Percentiles rank a stretch among this genome's conserved stretches.
Evolutionary conservation across 2,888 invertebrate genomes (phyloP).

Genomic region (Drosophila paramelanica): DNA sequence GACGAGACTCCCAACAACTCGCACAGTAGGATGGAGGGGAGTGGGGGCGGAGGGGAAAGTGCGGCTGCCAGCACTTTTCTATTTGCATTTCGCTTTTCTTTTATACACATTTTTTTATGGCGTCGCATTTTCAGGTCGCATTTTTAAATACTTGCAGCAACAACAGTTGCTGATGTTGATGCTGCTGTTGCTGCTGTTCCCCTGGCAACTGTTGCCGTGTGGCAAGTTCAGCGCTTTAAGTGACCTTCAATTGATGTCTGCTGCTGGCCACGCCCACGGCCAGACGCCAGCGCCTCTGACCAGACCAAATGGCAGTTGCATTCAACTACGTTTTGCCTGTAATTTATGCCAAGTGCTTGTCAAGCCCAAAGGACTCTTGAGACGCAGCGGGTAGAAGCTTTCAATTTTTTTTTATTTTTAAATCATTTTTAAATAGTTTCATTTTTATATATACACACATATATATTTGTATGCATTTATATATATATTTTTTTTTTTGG

Average conservation of each 20-base stretch:
- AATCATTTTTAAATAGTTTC: background rate
- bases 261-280: conserved; percentile 35
- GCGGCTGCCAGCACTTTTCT: conserved; percentile 60
- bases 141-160: conserved; percentile 63
- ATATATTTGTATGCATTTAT: too few relatives aligned
- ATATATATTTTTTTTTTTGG: background rate
- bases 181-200: conserved; percentile 1
- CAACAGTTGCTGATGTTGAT: conserved; percentile 57
- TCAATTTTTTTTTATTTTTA: conserved; percentile 5
- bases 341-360: conserved; percentile 72
- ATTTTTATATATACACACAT: background rate
- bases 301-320: conserved; percentile 43
- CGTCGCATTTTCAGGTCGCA: conserved; percentile 48
- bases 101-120: conserved; percentile 48
- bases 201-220: conserved; percentile 52
- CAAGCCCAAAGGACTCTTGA: conserved; percentile 56
- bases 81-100: conserved; percentile 80
- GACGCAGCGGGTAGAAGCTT: conserved; percentile 57
- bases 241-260: conserved; percentile 60
- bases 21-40: background rate
- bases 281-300: conserved; percentile 3
- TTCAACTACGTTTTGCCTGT: conserved; percentile 37
- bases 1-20: conserved; percentile 11
- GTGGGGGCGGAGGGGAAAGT: background rate
- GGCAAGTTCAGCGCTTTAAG: conserved; percentile 49